Conservation (phyloP, 2,797 vertebrate species). For the Hippopotamyrus pictus region DNA sequence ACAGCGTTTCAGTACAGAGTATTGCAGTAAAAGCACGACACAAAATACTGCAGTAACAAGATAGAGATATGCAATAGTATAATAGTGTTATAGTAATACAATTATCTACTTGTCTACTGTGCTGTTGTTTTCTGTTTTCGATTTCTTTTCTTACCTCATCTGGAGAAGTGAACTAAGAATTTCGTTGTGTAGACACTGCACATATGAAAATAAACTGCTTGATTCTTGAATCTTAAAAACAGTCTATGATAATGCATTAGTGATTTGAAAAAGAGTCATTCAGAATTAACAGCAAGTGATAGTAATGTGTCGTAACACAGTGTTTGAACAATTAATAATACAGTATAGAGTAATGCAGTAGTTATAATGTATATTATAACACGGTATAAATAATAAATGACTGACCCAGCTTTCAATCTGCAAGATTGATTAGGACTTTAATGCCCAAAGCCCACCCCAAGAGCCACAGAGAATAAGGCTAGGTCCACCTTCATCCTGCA, state of each 20-base stretch:
- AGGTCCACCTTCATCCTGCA: not conserved
- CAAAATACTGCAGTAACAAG: not conserved
- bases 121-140: not conserved
- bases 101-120: not conserved
- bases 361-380: not conserved
- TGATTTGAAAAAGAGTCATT: not conserved
- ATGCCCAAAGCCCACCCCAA: not conserved
- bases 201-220: not conserved
- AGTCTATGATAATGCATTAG: not conserved
- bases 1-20: not conserved
- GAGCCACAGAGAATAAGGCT: not conserved
- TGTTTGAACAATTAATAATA: not conserved
- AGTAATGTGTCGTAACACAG: not conserved
- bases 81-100: not conserved
- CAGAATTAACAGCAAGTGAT: not conserved
- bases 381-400: not conserved
- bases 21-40: not conserved
- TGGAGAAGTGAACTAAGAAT: not conserved
- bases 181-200: not conserved
- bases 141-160: not conserved
- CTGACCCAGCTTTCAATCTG: not conserved
- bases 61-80: not conserved
- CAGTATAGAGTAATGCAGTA: not conserved
- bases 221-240: not conserved
- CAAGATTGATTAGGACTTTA: not conserved